A percentile compares a stretch with the other conserved stretches of the same genome.
These are phyloP conservation scores for Lineus longissimus DNA, from an alignment of 1,140 invertebrate species.

Conservation along the genomic window DNA sequence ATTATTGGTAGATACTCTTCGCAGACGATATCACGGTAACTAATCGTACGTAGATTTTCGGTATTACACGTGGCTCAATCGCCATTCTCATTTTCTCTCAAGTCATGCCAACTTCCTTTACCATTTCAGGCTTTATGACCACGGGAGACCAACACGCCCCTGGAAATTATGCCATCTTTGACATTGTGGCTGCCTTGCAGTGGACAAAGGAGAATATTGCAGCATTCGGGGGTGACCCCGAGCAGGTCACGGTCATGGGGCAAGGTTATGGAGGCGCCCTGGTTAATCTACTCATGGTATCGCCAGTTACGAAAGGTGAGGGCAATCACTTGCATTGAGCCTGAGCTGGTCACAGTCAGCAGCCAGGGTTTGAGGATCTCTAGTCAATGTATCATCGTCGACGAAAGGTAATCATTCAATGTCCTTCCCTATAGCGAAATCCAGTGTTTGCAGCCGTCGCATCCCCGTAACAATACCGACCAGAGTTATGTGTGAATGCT, in stretches of 20 bases:
- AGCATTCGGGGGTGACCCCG: conserved; percentile 85
- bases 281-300: conserved; percentile 89
- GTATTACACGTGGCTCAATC: too few relatives aligned
- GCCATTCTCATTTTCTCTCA: too few relatives aligned
- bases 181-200: conserved; percentile 72
- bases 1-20: too few relatives aligned
- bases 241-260: conserved; percentile 89
- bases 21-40: too few relatives aligned
- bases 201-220: conserved; percentile 85
- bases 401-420: too few relatives aligned
- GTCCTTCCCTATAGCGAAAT: too few relatives aligned
- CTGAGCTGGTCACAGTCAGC: neutral
- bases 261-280: conserved; percentile 93
- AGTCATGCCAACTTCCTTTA: neutral
- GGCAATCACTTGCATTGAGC: too few relatives aligned
- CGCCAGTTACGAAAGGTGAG: conserved; percentile 84
- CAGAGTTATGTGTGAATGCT: too few relatives aligned
- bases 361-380: neutral
- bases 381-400: too few relatives aligned
- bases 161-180: conserved; percentile 92
- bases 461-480: too few relatives aligned
- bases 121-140: conserved; percentile 37
- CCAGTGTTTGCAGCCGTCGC: too few relatives aligned
- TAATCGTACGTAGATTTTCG: too few relatives aligned
- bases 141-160: conserved; percentile 71